These are phyloP conservation scores for Argentina silus DNA, from an alignment of 2,797 vertebrate species.

Conservation along the genomic window DNA sequence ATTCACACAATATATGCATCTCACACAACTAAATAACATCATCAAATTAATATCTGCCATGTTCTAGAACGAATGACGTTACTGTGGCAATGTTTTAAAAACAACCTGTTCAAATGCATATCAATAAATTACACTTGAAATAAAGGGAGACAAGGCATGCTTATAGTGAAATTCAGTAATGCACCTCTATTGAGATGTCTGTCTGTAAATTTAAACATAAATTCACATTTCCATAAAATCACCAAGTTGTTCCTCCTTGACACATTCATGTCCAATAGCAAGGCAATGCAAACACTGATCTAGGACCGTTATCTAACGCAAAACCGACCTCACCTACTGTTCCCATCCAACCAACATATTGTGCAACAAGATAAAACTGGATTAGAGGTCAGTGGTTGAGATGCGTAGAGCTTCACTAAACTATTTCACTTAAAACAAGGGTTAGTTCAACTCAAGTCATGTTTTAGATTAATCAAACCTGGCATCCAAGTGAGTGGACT, in stretches of 20 bases:
- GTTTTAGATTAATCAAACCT: constrained; percentile 17
- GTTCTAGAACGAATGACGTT: constrained; percentile 40
- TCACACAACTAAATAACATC: constrained; percentile 42
- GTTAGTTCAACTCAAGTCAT: constrained; percentile 26
- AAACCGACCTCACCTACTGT: background rate
- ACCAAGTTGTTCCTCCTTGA: constrained; percentile 21
- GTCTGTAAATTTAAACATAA: constrained; percentile 29
- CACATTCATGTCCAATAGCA: constrained; percentile 33
- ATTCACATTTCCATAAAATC: constrained; percentile 30
- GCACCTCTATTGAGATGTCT: constrained; percentile 48
- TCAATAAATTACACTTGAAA: constrained; percentile 43
- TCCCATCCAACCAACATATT: constrained; percentile 17
- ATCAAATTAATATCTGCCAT: constrained; percentile 51
- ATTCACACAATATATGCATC: constrained; percentile 59
- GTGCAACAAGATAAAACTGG: constrained; percentile 35
- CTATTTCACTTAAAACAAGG: constrained; percentile 23
- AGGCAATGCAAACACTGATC: constrained; percentile 19
- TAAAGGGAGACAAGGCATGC: constrained; percentile 68
- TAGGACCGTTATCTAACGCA: constrained; percentile 42
- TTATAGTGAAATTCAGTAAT: constrained; percentile 48
- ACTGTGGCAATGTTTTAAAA: constrained; percentile 36
- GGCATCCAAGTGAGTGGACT: constrained; percentile 25
- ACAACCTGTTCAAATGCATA: constrained; percentile 38
- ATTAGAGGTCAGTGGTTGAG: constrained; percentile 19
- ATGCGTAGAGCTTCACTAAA: constrained; percentile 11